These are phyloP conservation scores for Fregetta grallaria DNA, from an alignment of 2,113 vertebrate genomes.

Conservation along the genomic window DNA sequence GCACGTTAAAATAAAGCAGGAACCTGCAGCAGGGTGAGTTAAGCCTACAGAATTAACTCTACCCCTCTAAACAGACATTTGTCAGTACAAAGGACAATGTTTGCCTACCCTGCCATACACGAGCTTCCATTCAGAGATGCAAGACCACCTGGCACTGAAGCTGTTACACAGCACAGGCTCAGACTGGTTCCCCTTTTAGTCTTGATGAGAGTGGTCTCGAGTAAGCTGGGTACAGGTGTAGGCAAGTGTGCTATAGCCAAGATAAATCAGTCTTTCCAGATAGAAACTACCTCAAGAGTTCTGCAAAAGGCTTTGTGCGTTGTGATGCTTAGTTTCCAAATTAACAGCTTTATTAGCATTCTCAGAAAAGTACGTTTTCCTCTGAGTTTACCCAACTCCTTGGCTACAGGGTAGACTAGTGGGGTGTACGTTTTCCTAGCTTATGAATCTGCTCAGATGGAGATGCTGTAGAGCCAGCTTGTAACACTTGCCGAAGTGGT, in stretches of 20 bases:
- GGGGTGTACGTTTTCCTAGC: neutral
- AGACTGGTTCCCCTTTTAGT: neutral
- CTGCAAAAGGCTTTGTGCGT: neutral
- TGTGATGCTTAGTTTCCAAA: neutral
- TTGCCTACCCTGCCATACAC: neutral
- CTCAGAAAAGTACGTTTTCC: neutral
- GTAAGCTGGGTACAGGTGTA: neutral
- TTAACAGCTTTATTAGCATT: neutral
- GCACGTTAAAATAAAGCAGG: neutral
- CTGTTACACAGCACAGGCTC: neutral
- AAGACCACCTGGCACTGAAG: neutral
- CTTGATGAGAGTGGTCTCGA: neutral
- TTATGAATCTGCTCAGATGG: neutral
- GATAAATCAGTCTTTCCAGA: neutral
- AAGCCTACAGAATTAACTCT: neutral
- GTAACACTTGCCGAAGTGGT: accelerated
- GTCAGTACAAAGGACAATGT: neutral
- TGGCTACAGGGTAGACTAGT: neutral
- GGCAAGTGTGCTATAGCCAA: accelerated
- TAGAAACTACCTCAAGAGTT: neutral
- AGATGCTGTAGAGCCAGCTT: neutral
- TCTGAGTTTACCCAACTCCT: neutral
- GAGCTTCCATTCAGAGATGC: neutral
- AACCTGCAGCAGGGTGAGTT: neutral
- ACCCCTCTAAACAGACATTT: neutral